phyloP scores from a whole-genome alignment of 1,140 invertebrate genomes.

The Drosophila miranda region DNA sequence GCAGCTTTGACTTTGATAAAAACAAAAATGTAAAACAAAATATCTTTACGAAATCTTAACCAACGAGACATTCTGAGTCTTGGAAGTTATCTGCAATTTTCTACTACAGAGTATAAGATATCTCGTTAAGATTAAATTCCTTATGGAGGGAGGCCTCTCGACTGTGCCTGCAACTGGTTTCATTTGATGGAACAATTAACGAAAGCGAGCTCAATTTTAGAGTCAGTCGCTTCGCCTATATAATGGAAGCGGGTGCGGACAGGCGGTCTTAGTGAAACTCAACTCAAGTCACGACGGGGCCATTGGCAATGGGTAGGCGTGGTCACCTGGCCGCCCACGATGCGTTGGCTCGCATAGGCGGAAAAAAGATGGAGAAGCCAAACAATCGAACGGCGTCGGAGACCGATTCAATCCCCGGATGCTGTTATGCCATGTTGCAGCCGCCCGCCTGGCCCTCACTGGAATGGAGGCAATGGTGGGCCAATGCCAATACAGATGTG shows the following conservation, averaged over 20 bases:
- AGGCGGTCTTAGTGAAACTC: too few species aligned
- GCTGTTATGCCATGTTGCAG: slow-evolving; percentile 4
- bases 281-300: too few species aligned
- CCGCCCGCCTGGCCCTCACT: not conserved
- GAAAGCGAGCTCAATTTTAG: slow-evolving; percentile 45
- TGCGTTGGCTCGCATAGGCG: not conserved
- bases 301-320: too few species aligned
- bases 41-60: too few species aligned
- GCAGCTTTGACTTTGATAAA: too few species aligned
- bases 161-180: too few species aligned
- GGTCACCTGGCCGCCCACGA: too few species aligned
- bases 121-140: too few species aligned
- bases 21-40: too few species aligned
- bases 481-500: not conserved
- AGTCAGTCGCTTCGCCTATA: slow-evolving; percentile 9
- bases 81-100: too few species aligned
- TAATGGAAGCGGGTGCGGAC: not conserved
- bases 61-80: not conserved
- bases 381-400: slow-evolving; percentile 46
- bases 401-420: not conserved
- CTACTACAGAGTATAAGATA: too few species aligned
- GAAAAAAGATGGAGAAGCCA: slow-evolving; percentile 33
- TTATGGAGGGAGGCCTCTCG: too few species aligned
- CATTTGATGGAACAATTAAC: slow-evolving; percentile 32
- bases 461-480: not conserved